Conservation (phyloP, 2,888 invertebrate genomes). For the Lepidocyrtinus sp. region DNA sequence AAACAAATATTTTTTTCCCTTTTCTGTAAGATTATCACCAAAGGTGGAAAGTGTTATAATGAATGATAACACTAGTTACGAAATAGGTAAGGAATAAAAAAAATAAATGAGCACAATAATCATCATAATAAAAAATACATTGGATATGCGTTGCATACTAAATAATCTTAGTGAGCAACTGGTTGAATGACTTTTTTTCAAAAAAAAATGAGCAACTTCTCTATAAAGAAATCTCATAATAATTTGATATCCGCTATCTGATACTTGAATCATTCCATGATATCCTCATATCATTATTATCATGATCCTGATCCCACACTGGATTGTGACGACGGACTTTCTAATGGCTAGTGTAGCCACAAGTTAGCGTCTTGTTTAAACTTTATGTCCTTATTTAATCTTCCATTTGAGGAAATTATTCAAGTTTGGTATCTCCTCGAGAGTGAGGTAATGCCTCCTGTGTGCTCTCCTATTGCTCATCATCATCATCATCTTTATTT, state of each 20-base stretch:
- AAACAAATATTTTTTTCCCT: too few species aligned
- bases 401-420: constrained; percentile 65
- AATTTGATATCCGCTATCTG: neutral
- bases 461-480: constrained; percentile 11
- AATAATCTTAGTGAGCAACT: neutral
- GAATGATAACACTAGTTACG: neutral
- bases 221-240: neutral
- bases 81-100: neutral
- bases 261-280: neutral
- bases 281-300: constrained; percentile 41
- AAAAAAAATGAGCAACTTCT: neutral
- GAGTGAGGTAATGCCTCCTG: constrained; percentile 25
- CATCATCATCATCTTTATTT: constrained; percentile 45
- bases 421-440: constrained; percentile 28
- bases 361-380: neutral
- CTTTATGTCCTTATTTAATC: constrained; percentile 56
- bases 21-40: too few species aligned
- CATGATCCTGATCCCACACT: constrained; percentile 39
- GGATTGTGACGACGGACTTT: constrained; percentile 28
- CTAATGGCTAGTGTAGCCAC: neutral
- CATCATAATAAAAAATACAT: neutral
- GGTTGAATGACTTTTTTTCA: neutral
- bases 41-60: neutral
- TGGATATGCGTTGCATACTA: neutral
- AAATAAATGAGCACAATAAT: neutral